Evolutionary conservation across 1,140 invertebrate species (phyloP), one percentile per base, ranked within the genome.

Genomic region (Drosophila pectinifera): DNA sequence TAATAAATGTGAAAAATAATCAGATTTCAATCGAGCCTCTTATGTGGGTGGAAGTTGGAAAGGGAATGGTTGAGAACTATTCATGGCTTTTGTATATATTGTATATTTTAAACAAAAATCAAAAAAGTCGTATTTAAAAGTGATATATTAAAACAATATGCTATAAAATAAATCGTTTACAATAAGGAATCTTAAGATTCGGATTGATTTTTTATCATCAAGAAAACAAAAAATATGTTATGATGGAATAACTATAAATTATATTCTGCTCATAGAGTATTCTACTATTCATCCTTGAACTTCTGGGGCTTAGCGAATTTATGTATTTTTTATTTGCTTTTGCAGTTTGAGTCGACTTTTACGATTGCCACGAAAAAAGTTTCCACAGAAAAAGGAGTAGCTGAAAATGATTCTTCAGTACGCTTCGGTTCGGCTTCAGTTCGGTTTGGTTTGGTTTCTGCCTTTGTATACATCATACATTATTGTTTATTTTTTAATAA

Each of bases 401-500:
- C 82, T 73, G 67, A 73, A 80, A 70, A 62, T 54, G 67, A 78
- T 70, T 72, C 63, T 58, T 28, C 53, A 59, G 46, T 36, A 45
- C 64, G 24, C 46, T 41, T 46, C 45, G 10, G 24, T 59, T 56
- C 24, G 48, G 43, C 49, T 62, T 26, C 56, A n/a, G n/a, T n/a
- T n/a, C n/a, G n/a, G 70, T 51, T 65, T 8, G 69, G 26, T 69
- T 67, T 53, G 68, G 73, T 55, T 53, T 43, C 59, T 65, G 48
- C 10, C 45, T 58, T 77, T 78, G 54, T 83, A 72, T 73, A 75
- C 75, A 58, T 55, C 73, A 75, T 62, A 73, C 69, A 74, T 74
- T 84, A 89, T 88, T 88, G 84, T 90, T 90, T 91, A 78, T 90
- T 91, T 90, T 90, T 90, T 86, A 90, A 90, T 90, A 91, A 90